A percentile compares a stretch with the other conserved stretches of the same genome.
Evolutionary conservation across 23 tunicate species (phyloP).

Genomic region (Corella eumyota): DNA sequence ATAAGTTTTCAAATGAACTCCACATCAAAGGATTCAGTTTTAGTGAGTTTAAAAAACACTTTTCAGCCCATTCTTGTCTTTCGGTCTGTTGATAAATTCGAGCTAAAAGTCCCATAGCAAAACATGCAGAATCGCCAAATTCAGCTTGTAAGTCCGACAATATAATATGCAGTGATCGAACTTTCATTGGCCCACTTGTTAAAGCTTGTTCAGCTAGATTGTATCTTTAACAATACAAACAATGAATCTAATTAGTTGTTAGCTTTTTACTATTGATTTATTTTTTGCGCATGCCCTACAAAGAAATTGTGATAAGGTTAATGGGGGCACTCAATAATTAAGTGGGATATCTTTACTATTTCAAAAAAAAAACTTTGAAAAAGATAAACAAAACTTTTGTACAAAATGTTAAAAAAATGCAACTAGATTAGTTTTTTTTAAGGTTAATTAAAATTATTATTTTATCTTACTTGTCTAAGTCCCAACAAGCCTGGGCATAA

Average conservation of each 20-base stretch:
- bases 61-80: conserved; percentile 56
- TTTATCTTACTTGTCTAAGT: conserved; percentile 41
- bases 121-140: conserved; percentile 78
- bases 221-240: conserved; percentile 17
- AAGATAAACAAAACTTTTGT: background rate
- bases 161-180: conserved; percentile 3
- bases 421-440: background rate
- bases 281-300: too few species aligned
- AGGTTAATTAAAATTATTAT: background rate
- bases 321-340: too few species aligned
- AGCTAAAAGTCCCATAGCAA: conserved; percentile 74
- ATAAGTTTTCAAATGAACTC: conserved; percentile 70
- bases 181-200: conserved; percentile 21
- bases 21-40: conserved; percentile 87
- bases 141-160: conserved; percentile 42
- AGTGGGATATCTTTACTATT: too few species aligned
- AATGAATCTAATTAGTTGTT: background rate
- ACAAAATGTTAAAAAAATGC: background rate
- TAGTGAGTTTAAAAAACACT: conserved; percentile 46
- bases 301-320: too few species aligned
- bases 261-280: too few species aligned
- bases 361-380: background rate
- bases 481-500: conserved; percentile 74
- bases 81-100: conserved; percentile 60
- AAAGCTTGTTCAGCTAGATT: conserved; percentile 56